Conservation (phyloP, 2,888 invertebrate species). For the Pterobdella sp. region DNA sequence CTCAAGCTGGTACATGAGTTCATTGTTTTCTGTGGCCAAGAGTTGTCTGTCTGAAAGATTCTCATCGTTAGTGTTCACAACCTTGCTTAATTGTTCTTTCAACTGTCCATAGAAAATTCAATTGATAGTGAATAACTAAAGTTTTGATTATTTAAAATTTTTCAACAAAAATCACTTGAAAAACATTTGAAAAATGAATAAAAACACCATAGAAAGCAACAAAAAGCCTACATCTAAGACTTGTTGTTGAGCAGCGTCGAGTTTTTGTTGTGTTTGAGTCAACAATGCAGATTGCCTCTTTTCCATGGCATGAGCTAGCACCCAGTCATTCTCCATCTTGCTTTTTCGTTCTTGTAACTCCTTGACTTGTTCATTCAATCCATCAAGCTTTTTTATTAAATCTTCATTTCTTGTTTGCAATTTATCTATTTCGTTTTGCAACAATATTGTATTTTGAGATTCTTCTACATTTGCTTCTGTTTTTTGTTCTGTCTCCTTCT, state of each 20-base stretch:
- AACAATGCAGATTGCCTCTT: slow-evolving; percentile 30
- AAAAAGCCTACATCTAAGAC: slow-evolving; percentile 23
- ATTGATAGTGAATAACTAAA: no score
- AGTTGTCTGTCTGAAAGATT: no score
- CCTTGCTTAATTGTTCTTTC: no score
- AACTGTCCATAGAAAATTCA: no score
- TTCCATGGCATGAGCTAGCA: slow-evolving; percentile 33
- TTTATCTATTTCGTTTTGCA: not conserved
- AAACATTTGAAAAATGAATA: not conserved
- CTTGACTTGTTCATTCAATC: slow-evolving; percentile 20
- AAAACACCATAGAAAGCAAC: not conserved
- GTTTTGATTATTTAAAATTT: not conserved
- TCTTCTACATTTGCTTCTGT: not conserved
- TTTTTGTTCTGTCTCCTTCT: not conserved
- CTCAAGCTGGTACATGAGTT: no score
- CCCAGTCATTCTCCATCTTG: slow-evolving; percentile 32
- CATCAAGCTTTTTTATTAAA: not conserved
- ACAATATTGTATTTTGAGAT: not conserved
- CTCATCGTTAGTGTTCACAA: no score
- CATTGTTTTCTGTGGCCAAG: no score
- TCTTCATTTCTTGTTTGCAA: not conserved
- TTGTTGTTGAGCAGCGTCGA: slow-evolving; percentile 15
- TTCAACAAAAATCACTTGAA: not conserved
- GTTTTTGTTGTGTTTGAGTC: slow-evolving; percentile 24
- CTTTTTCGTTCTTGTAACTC: slow-evolving; percentile 26